These are phyloP conservation scores for Gibbula magus DNA, from an alignment of 2,888 invertebrate species.

Conservation along the genomic window DNA sequence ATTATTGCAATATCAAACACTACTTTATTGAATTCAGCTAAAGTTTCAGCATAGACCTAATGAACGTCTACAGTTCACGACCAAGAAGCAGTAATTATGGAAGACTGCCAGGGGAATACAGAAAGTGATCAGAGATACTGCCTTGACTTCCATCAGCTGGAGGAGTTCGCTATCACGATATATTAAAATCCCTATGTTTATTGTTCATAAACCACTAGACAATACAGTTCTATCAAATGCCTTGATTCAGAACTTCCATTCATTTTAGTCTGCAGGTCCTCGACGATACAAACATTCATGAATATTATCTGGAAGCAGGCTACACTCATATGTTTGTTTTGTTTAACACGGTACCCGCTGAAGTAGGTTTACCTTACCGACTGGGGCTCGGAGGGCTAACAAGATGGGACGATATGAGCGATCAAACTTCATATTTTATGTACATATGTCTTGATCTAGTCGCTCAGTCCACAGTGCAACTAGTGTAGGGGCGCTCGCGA, in stretches of 20 bases:
- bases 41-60: too few relatives aligned
- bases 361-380: neutral
- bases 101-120: too few relatives aligned
- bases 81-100: too few relatives aligned
- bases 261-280: neutral
- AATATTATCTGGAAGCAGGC: neutral
- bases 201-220: neutral
- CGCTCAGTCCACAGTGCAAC: neutral
- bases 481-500: neutral
- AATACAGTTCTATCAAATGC: neutral
- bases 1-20: too few relatives aligned
- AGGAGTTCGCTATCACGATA: too few relatives aligned
- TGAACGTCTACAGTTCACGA: too few relatives aligned
- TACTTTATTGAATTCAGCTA: too few relatives aligned
- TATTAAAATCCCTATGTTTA: neutral
- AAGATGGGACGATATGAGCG: neutral
- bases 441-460: neutral
- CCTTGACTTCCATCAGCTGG: too few relatives aligned
- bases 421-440: slow-evolving; percentile 4
- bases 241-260: neutral
- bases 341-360: neutral
- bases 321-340: neutral
- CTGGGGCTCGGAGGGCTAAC: neutral
- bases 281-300: neutral
- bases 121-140: too few relatives aligned